Base-by-base conservation (phyloP, 92 coral and sea anemone genomes). In the Parazoanthus atlanticus region DNA sequence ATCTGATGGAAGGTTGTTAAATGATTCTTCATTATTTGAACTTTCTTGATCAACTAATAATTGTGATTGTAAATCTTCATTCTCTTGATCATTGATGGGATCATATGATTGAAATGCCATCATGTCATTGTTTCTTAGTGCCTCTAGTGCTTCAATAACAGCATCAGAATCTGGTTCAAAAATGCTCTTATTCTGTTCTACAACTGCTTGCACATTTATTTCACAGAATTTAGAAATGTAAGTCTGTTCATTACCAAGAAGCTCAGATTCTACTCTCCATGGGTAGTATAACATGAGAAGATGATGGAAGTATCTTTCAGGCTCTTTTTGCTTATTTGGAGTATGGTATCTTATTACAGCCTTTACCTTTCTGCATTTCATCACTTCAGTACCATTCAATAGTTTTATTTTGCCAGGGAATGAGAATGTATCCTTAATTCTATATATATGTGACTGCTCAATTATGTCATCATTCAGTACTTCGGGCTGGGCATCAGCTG, bases 21-120 rank as follows among this genome's bases (percentile, higher is more conserved):
- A 92, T 72, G 88, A 67, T 31, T 86, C 91, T 15, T 89, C 88
- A 71, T 46, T 64, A 25, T 71, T 89, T 4, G 78, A 46, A 58
- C 11, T 46, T 34, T 71, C 86, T 73, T 26, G 73, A 40, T 40
- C 43, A 40, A 40, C 43, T 40, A 40, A 40, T 88, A 41, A 58
- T 30, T 80, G 30, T 88, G 77, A 82, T 25, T 67, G 91, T 66
- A 91, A 29, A 21, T 89, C 88, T 79, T 79, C 86, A 89, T 85
- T 89, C 41, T 91, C 91, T 40, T 91, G 93, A 66, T 91, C 91
- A 88, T 88, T 91, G 11, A 88, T 76, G 32, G 89, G 46, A 89
- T 91, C 93, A 88, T 91, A 91, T 1, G 91, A 91, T 21, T 91
- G 91, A 58, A 90, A 15, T 61, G 70, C 41, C n/a, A n/a, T n/a